Evolutionary conservation across 2,888 invertebrate species (phyloP).

Genomic region (Pyrochroa serraticornis): DNA sequence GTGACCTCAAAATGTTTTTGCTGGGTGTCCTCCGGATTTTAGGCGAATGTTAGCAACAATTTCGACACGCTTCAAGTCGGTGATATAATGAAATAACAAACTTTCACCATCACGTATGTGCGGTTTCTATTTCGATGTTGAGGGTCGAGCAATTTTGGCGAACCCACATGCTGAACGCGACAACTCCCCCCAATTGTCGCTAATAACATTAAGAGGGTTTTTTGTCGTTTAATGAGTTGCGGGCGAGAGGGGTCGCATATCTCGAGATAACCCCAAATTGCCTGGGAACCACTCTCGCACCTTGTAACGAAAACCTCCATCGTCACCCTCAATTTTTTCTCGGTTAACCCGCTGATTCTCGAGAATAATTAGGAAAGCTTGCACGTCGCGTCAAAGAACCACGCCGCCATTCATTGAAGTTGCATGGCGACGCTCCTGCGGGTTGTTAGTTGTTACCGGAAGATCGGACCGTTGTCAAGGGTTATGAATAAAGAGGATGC

Average conservation of each 20-base stretch:
- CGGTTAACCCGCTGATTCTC: slow-evolving; percentile 6
- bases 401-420: slow-evolving; percentile 20
- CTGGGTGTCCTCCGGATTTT: too few relatives aligned
- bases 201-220: too few relatives aligned
- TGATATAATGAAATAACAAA: slow-evolving; percentile 9
- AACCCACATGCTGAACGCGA: not conserved
- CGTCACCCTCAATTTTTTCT: slow-evolving; percentile 13
- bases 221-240: too few relatives aligned
- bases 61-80: slow-evolving; percentile 7
- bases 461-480: slow-evolving; percentile 42
- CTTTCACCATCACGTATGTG: slow-evolving; percentile 19
- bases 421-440: slow-evolving; percentile 10
- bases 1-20: slow-evolving; percentile 4
- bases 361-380: too few relatives aligned
- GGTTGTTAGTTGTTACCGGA: slow-evolving; percentile 37
- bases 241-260: too few relatives aligned
- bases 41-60: slow-evolving; percentile 18
- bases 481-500: slow-evolving; percentile 46
- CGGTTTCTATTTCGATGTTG: slow-evolving; percentile 10
- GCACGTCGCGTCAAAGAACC: slow-evolving; percentile 14
- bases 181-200: slow-evolving; percentile 6
- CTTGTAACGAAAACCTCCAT: slow-evolving; percentile 13
- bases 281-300: too few relatives aligned
- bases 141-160: slow-evolving; percentile 12
- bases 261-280: too few relatives aligned